Evolutionary conservation across 1,140 invertebrate genomes (phyloP).

Genomic region (Micrasema longulum): DNA sequence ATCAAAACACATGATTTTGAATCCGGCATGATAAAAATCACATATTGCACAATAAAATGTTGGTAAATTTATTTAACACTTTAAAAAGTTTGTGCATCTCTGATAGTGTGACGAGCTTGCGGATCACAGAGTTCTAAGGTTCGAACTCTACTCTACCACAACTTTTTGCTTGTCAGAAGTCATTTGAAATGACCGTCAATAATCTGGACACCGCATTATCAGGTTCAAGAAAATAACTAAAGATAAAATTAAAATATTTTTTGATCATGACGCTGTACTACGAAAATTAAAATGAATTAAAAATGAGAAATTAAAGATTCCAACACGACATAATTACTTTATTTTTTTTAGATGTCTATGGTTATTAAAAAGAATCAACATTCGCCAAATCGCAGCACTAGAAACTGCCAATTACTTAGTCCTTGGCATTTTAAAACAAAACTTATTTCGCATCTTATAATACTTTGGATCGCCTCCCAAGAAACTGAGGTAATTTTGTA

Average conservation of each 20-base stretch:
- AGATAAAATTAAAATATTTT: constrained; percentile 1
- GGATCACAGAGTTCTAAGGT: too few relatives aligned
- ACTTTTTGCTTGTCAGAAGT: neutral
- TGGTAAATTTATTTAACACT: neutral
- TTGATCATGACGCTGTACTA: neutral
- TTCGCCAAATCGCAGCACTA: too few relatives aligned
- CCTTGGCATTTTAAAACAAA: neutral
- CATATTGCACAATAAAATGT: neutral
- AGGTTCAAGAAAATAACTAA: neutral
- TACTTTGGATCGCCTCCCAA: too few relatives aligned
- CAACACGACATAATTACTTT: neutral
- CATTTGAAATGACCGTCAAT: neutral
- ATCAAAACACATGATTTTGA: too few relatives aligned
- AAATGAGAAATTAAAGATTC: neutral
- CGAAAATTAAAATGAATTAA: neutral
- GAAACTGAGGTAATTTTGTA: too few relatives aligned
- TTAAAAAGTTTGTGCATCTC: neutral
- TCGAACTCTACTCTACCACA: too few relatives aligned
- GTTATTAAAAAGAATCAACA: neutral
- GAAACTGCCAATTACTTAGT: too few relatives aligned
- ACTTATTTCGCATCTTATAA: too few relatives aligned
- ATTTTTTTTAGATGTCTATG: neutral
- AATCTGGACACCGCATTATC: neutral
- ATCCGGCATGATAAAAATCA: too few relatives aligned
- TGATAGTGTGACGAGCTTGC: too few relatives aligned